phyloP scores from a whole-genome alignment of 2,113 vertebrate species.

The Nesoenas mayeri region DNA sequence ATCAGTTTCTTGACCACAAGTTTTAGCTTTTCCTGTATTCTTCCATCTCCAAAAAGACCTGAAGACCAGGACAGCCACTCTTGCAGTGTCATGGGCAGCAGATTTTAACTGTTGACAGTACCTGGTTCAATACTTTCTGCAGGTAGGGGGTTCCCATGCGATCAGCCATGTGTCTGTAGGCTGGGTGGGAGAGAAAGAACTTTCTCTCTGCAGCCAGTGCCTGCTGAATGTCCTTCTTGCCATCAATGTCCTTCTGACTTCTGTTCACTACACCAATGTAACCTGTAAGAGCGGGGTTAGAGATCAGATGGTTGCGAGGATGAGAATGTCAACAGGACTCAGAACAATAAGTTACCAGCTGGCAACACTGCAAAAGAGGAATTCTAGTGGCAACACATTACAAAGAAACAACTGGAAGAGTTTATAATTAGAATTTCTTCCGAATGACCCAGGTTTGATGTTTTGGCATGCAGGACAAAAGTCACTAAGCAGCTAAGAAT shows the following conservation, averaged over 20 bases:
- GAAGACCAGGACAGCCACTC: background rate
- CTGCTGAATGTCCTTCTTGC: conserved; percentile 93
- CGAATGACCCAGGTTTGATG: background rate
- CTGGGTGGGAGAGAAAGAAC: conserved; percentile 95
- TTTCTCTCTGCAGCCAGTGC: conserved; percentile 95
- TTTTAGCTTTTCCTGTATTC: background rate
- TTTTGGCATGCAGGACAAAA: background rate
- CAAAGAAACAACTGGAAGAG: background rate
- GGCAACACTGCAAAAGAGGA: background rate
- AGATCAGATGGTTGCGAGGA: background rate
- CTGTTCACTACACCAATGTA: conserved; percentile 98
- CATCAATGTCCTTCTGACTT: conserved; percentile 99
- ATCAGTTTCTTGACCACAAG: background rate
- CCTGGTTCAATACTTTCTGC: conserved; percentile 97
- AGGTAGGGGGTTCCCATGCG: conserved; percentile 97
- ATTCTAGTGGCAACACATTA: background rate
- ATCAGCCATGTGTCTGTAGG: conserved; percentile 96
- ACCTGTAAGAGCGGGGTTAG: conserved; percentile 70
- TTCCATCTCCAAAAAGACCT: background rate
- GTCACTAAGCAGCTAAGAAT: background rate
- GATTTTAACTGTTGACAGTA: conserved; percentile 46
- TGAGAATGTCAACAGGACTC: background rate
- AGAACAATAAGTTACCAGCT: background rate
- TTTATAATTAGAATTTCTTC: background rate
- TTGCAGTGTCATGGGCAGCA: background rate